Base-by-base conservation (phyloP, 2,113 vertebrate genomes). In the Phainopepla nitens region DNA sequence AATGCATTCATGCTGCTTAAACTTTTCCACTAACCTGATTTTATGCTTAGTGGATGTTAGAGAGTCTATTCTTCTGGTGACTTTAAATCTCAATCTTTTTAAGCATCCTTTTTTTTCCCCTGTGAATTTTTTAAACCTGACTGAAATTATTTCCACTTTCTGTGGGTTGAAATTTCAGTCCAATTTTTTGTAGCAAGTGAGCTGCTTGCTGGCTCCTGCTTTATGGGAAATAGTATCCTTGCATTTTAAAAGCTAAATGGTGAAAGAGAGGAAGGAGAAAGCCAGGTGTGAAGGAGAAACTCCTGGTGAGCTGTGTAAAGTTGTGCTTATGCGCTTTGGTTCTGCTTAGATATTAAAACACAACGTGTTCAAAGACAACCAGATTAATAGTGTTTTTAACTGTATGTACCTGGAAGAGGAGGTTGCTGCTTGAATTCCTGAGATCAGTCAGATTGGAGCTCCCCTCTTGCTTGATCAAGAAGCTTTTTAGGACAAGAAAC, bases 1-100 rank as follows among this genome's bases (percentile, higher is more conserved):
- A 93, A 88, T 89, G 78, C 91, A 61, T 89, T 92, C 79, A 80
- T 90, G 89, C 60, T 0, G 13, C 64, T 57, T 92, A 76, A 97
- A 82, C 57, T 93, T 96, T 95, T 95, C 84, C 83, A n/a, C 87
- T 93, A 90, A 83, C 86, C 93, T 93, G 56, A 71, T 93, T 90
- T 91, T 91, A 69, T 60, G 82, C 77, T 70, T 94, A 66, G 57
- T 76, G 58, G 25, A 51, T 68, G 83, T 93, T 41, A 51, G 82
- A 23, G 35, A 91, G 39, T 58, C 50, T 85, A 54, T 91, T 89
- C 68, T 94, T 76, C 44, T 54, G 51, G 20, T 2, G 7, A 84
- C 79, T 94, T 93, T 85, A 87, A 56, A 90, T 80, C 66, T 71
- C 61, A 18, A 18, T 71, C 20, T 76, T 83, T 87, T 87, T 56